A percentile compares a stretch with the other conserved stretches of the same genome.
phyloP scores from a whole-genome alignment of 2,113 vertebrate species.

The Speoplatyrhinus poulsoni region DNA sequence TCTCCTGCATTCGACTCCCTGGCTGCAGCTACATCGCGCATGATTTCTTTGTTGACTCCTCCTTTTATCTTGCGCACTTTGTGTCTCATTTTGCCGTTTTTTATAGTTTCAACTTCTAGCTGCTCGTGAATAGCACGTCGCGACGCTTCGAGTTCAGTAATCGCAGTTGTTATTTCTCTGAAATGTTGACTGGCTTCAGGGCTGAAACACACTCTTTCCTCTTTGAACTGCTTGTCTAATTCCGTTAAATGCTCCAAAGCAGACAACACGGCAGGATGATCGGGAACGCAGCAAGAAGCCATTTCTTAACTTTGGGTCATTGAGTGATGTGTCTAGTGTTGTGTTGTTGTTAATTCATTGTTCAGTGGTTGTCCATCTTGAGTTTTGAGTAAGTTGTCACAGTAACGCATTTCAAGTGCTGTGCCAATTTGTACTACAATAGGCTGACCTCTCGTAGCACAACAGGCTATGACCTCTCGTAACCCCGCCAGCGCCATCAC shows the following conservation, averaged over 20 bases:
- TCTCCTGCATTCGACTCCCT: conserved; percentile 54
- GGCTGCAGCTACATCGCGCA: conserved; percentile 68
- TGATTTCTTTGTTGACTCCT: conserved; percentile 43
- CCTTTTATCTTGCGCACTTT: conserved; percentile 56
- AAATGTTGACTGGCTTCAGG: conserved; percentile 75
- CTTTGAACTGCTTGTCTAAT: conserved; percentile 74
- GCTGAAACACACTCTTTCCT: conserved; percentile 67
- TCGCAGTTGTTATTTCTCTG: conserved; percentile 63
- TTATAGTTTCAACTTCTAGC: conserved; percentile 83
- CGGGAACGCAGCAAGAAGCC: conserved; percentile 61
- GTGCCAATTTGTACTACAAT: no score
- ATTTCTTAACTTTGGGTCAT: conserved; percentile 31
- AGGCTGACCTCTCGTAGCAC: no score
- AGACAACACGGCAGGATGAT: conserved; percentile 56
- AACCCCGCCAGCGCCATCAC: no score
- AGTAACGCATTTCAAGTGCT: no score
- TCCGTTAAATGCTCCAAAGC: conserved; percentile 72
- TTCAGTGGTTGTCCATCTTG: no score
- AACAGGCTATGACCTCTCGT: no score
- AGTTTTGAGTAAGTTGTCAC: no score
- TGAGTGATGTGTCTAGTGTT: background rate
- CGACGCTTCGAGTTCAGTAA: conserved; percentile 78
- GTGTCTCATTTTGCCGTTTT: conserved; percentile 78
- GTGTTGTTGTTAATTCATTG: background rate
- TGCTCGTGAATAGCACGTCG: conserved; percentile 70